phyloP scores from a whole-genome alignment of 2,888 invertebrate genomes.

The Schrankia costaestrigalis region DNA sequence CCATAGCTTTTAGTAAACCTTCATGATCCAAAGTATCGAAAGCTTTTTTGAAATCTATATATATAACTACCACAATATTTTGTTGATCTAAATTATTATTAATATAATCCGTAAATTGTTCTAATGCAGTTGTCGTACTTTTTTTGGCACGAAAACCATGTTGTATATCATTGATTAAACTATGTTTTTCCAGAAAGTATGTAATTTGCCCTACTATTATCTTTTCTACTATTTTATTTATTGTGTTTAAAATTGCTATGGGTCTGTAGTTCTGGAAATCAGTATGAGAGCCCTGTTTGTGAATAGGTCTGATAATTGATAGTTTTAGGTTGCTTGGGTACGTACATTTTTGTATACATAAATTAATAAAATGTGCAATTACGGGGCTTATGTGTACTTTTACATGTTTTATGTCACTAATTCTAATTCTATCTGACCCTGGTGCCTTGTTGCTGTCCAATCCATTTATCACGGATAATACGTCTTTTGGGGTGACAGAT shows the following conservation, averaged over 20 bases:
- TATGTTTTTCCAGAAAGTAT: background rate
- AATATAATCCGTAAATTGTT: background rate
- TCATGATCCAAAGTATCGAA: background rate
- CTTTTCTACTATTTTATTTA: background rate
- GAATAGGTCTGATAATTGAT: too few species aligned
- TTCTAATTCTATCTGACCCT: too few species aligned
- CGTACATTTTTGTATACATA: too few species aligned
- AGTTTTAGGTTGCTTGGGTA: too few species aligned
- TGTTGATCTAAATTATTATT: background rate
- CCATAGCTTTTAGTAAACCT: background rate
- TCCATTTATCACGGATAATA: too few species aligned
- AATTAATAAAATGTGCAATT: too few species aligned
- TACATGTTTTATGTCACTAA: too few species aligned
- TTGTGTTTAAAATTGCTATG: conserved; percentile 1
- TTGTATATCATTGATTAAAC: background rate
- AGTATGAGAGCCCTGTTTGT: too few species aligned
- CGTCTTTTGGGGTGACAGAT: too few species aligned
- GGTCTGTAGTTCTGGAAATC: too few species aligned
- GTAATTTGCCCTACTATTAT: background rate
- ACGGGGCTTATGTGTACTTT: too few species aligned
- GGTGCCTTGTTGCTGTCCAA: too few species aligned
- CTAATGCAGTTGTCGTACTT: background rate
- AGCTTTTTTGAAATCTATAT: background rate
- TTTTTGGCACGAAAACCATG: background rate
- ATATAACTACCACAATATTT: background rate